Conservation (phyloP, 23 tunicate genomes). For the Clavelina lepadiformis region DNA sequence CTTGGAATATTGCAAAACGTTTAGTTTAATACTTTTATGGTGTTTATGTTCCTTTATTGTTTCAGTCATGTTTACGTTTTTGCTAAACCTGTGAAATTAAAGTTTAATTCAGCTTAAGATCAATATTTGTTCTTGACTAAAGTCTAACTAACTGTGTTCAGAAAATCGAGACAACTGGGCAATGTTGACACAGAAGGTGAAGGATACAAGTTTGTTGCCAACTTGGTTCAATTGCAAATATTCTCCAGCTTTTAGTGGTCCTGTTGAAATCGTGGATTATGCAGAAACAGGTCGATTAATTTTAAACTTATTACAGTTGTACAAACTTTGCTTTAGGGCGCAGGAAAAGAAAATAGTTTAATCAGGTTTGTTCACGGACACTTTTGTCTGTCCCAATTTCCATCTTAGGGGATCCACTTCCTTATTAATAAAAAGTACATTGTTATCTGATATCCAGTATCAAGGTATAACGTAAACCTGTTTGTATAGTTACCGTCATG, state of each 20-base stretch:
- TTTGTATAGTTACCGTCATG: too few species aligned
- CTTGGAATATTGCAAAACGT: background rate
- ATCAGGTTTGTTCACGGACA: too few species aligned
- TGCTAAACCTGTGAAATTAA: background rate
- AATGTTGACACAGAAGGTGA: conserved; percentile 74
- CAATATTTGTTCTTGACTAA: too few species aligned
- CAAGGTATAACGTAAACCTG: too few species aligned
- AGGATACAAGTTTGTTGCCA: conserved; percentile 34
- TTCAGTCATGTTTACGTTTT: background rate
- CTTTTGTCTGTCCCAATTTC: too few species aligned
- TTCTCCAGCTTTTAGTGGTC: conserved; percentile 28
- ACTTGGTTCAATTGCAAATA: conserved; percentile 65
- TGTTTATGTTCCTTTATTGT: background rate
- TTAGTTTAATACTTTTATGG: background rate
- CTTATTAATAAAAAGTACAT: too few species aligned
- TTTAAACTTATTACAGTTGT: too few species aligned
- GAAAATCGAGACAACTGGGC: conserved; percentile 70
- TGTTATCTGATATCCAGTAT: too few species aligned
- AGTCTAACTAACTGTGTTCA: too few species aligned
- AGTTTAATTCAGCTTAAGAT: background rate
- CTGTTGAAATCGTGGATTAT: conserved; percentile 11
- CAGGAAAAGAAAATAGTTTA: too few species aligned
- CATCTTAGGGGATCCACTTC: too few species aligned
- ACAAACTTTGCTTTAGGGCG: too few species aligned
- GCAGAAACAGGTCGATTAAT: conserved; percentile 60